Evolutionary conservation across 2,888 invertebrate species (phyloP).

Genomic region (Caenorhabditis macrosperma): DNA sequence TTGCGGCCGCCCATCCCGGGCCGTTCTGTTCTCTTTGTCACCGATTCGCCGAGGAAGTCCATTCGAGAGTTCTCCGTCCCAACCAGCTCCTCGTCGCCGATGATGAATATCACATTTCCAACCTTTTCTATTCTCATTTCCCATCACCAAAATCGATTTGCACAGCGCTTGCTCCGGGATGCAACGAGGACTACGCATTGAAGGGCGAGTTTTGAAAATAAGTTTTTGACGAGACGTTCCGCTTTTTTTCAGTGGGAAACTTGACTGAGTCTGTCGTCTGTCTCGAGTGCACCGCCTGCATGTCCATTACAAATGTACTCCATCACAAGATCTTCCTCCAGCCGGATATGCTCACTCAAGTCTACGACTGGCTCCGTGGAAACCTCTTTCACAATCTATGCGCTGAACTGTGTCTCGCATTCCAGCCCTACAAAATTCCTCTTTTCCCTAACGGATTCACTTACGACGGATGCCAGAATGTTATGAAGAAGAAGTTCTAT

Average conservation of each 20-base stretch:
- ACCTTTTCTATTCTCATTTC: conserved; percentile 57
- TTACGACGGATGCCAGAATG: conserved; percentile 63
- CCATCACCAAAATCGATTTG: conserved; percentile 62
- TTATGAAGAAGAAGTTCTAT: conserved; percentile 49
- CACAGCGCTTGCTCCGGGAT: conserved; percentile 64
- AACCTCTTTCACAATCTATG: conserved; percentile 66
- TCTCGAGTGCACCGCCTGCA: conserved; percentile 66
- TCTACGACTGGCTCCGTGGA: conserved; percentile 50
- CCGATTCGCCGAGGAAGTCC: conserved; percentile 56
- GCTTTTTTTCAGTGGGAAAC: conserved; percentile 59
- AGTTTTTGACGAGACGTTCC: too few species aligned
- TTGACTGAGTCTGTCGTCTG: conserved; percentile 60
- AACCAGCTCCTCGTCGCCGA: conserved; percentile 48
- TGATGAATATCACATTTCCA: conserved; percentile 54
- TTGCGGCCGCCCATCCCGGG: conserved; percentile 63
- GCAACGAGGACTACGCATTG: conserved; percentile 61
- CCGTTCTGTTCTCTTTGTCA: conserved; percentile 69
- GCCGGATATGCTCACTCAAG: conserved; percentile 24
- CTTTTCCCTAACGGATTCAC: conserved; percentile 61
- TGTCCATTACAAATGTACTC: conserved; percentile 64
- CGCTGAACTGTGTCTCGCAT: conserved; percentile 59
- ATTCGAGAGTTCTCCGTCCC: conserved; percentile 42
- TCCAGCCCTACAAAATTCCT: conserved; percentile 31
- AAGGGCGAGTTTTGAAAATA: conserved; percentile 35
- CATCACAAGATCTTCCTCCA: conserved; percentile 62